These are phyloP conservation scores for Pedionomus torquatus DNA, from an alignment of 2,113 vertebrate genomes.

Conservation along the genomic window DNA sequence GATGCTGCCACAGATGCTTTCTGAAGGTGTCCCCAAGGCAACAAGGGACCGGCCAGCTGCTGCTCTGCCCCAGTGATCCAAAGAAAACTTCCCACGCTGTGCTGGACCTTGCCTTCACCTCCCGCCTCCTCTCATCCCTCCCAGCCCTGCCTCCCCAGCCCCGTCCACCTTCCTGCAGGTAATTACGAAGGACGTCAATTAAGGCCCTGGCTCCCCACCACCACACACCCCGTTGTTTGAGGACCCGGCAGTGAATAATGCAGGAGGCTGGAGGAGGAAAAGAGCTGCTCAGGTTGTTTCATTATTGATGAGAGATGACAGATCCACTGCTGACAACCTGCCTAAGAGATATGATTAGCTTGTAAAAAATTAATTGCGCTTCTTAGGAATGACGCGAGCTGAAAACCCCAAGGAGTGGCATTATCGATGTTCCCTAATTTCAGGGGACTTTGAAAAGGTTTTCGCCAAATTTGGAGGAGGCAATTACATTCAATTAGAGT, in stretches of 20 bases:
- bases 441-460: slow-evolving; percentile 68
- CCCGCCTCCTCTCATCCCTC: not conserved
- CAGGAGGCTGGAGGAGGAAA: slow-evolving; percentile 52
- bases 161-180: not conserved
- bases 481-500: slow-evolving; percentile 79
- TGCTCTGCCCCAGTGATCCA: not conserved
- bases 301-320: slow-evolving; percentile 82
- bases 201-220: not conserved
- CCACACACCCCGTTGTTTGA: slow-evolving; percentile 3
- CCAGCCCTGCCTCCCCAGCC: not conserved
- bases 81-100: fast-evolving
- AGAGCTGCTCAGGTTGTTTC: slow-evolving; percentile 46
- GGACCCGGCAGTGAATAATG: slow-evolving; percentile 74
- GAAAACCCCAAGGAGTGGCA: slow-evolving; percentile 51
- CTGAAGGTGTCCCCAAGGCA: fast-evolving
- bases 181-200: slow-evolving; percentile 31
- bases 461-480: slow-evolving; percentile 43
- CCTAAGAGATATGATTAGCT: slow-evolving; percentile 77
- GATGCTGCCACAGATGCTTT: not conserved
- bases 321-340: slow-evolving; percentile 72
- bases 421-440: slow-evolving; percentile 59
- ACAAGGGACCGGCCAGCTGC: not conserved
- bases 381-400: slow-evolving; percentile 56
- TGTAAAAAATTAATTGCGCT: slow-evolving; percentile 75
- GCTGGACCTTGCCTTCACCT: not conserved